Base-by-base conservation (phyloP, 2,888 invertebrate genomes). In the Lasioglossum oenotherae region DNA sequence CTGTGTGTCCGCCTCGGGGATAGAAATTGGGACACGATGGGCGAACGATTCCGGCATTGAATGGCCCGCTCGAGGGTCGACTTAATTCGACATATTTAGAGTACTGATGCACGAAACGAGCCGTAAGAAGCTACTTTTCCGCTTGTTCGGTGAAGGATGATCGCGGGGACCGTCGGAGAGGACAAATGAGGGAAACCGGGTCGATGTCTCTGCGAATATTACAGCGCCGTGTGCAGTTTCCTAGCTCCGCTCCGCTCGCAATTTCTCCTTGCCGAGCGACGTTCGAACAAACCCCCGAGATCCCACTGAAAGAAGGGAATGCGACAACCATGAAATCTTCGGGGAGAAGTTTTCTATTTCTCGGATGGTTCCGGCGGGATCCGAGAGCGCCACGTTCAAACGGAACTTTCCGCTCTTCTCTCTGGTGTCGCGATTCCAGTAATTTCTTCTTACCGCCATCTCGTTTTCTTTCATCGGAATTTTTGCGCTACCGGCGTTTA, bases 201-300 rank as follows among this genome's bases (percentile, higher is more conserved):
- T 44, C 88, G 85, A 87, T 82, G 81, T 87, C 79, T 78, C 53
- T 53, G 41, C n/a, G 67, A 67, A 67, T 67, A 67, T 67, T 35
- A 67, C 67, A 53, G 23, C 23, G 53, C 23, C 23, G 53, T 53
- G 53, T 53, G 23, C 53, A 53, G 53, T 53, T 23, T 53, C 53
- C 23, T 53, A n/a, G 23, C 23, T 53, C 53, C 10, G 19, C 23
- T 53, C 53, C 16, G 8, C 49, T 49, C 49, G 49, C 49, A 49
- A 60, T n/a, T 60, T 27, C n/a, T 27, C n/a, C 27, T 60, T 60
- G 27, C 60, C 16, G 27, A 16, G 27, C 35, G 31, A 35, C 67
- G 67, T 67, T 67, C 67, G 67, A 67, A 35, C 67, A 31, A 19
- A 19, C 31, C 19, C 35, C 35, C 31, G 67, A 19, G 67, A 35